phyloP scores from a whole-genome alignment of 2,797 vertebrate species.

The Gymnothorax reevesii region DNA sequence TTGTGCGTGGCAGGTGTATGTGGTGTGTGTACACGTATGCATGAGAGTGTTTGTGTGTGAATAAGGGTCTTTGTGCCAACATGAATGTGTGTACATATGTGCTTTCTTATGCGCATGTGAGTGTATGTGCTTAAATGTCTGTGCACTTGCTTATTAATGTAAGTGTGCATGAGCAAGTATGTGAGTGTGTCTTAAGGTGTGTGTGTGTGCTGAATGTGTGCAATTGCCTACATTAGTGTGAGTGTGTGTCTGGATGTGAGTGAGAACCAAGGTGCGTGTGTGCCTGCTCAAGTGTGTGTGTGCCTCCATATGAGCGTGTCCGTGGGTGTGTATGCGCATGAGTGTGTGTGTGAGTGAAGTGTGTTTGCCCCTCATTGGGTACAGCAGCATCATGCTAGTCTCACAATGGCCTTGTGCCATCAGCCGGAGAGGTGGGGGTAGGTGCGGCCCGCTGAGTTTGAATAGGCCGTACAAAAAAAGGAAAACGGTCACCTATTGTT shows the following conservation, averaged over 20 bases:
- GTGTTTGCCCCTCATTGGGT: slow-evolving; percentile 3
- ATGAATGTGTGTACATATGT: neutral
- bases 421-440: slow-evolving; percentile 22
- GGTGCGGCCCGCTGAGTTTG: slow-evolving; percentile 53
- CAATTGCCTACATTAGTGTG: neutral
- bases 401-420: slow-evolving; percentile 27
- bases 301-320: neutral
- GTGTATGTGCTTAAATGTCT: neutral
- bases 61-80: neutral
- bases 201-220: neutral
- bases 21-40: neutral
- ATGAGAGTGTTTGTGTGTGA: neutral
- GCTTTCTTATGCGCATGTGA: neutral
- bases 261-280: neutral
- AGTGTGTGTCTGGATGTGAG: neutral
- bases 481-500: slow-evolving; percentile 71
- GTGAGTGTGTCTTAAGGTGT: neutral
- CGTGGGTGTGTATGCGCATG: neutral
- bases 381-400: neutral
- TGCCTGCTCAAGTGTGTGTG: neutral
- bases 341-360: slow-evolving; percentile 1
- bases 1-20: neutral
- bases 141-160: neutral
- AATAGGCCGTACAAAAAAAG: slow-evolving; percentile 46
- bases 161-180: neutral